phyloP scores from a whole-genome alignment of 2,888 invertebrate species.

The Andrena haemorrhoa region DNA sequence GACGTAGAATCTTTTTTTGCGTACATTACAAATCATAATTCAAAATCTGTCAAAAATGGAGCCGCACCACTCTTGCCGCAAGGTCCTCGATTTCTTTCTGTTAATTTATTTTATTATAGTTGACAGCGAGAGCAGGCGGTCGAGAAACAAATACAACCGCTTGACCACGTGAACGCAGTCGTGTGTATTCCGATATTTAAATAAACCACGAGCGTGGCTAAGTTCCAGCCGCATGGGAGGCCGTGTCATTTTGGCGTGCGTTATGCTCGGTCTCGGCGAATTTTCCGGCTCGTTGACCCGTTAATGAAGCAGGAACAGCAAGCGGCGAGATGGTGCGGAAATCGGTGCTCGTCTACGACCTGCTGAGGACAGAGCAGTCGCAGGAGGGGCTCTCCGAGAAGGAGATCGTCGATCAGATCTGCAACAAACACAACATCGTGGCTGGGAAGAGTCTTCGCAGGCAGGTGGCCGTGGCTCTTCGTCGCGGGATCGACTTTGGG shows the following conservation, averaged over 20 bases:
- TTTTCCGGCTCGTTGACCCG: neutral
- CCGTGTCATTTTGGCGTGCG: neutral
- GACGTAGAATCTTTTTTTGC: too few species aligned
- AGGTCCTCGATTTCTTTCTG: too few species aligned
- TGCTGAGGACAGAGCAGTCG: slow-evolving; percentile 69
- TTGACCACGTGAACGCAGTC: neutral
- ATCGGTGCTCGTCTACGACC: slow-evolving; percentile 74
- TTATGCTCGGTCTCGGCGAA: slow-evolving; percentile 8
- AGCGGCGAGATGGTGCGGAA: slow-evolving; percentile 64
- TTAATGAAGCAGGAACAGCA: neutral
- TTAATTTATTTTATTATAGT: too few species aligned
- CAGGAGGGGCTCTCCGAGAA: slow-evolving; percentile 71
- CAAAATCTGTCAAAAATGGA: too few species aligned
- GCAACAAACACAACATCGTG: slow-evolving; percentile 69
- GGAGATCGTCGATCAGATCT: slow-evolving; percentile 74
- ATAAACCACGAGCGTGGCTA: neutral
- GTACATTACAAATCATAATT: too few species aligned
- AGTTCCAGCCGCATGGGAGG: slow-evolving; percentile 18
- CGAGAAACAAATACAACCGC: neutral
- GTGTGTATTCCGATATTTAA: neutral
- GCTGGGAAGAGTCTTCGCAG: slow-evolving; percentile 69
- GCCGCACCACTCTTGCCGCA: too few species aligned
- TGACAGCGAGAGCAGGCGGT: too few species aligned
- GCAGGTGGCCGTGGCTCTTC: slow-evolving; percentile 76
- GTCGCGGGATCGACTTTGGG: slow-evolving; percentile 78